Evolutionary conservation across 1,140 invertebrate species (phyloP).

Genomic region (Globodera ellingtonae): DNA sequence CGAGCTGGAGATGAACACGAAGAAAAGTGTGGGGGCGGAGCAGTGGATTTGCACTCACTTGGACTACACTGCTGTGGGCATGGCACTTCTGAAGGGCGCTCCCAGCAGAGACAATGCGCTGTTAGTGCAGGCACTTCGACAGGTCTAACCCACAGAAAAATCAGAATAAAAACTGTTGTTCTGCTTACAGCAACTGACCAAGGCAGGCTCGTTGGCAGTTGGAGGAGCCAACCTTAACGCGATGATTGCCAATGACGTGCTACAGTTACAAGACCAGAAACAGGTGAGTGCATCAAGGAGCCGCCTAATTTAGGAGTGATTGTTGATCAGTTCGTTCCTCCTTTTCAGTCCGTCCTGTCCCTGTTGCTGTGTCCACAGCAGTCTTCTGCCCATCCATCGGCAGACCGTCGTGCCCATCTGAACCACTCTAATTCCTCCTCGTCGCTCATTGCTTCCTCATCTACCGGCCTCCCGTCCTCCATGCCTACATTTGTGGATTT

Average conservation of each 20-base stretch:
- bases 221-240: conserved; percentile 30
- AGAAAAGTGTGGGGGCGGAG: neutral
- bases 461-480: conserved; percentile 29
- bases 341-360: conserved; percentile 22
- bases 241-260: conserved; percentile 49
- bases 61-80: conserved; percentile 1
- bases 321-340: conserved; percentile 1
- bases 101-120: conserved; percentile 44
- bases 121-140: conserved; percentile 51
- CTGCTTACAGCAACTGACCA: conserved; percentile 35
- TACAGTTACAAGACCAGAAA: conserved; percentile 52
- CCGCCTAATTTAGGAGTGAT: neutral
- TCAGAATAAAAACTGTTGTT: no score
- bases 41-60: conserved; percentile 22
- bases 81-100: neutral
- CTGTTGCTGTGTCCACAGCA: conserved; percentile 10
- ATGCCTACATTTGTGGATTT: conserved; percentile 9
- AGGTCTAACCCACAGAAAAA: conserved; percentile 28
- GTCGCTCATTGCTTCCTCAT: conserved; percentile 47
- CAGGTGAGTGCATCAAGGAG: conserved; percentile 41
- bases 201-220: conserved; percentile 28
- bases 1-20: neutral
- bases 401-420: conserved; percentile 10
- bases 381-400: conserved; percentile 5
- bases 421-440: conserved; percentile 17